Evolutionary conservation across 2,113 vertebrate species (phyloP).

Genomic region (Saccopteryx bilineata): DNA sequence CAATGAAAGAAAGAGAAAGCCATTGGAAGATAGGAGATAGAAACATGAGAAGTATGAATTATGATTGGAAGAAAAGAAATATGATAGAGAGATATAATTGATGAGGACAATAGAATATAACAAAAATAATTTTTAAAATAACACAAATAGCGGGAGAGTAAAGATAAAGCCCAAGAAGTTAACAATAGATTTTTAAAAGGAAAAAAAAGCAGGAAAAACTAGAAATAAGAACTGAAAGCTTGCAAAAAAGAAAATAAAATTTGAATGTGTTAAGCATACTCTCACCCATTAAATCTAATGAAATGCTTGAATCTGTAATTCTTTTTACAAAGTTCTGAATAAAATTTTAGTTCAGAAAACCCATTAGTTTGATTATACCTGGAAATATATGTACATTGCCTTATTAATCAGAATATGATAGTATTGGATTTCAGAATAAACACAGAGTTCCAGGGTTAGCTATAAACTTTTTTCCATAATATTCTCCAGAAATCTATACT

Average conservation of each 20-base stretch:
- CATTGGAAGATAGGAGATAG: background rate
- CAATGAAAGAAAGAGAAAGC: background rate
- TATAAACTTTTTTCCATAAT: background rate
- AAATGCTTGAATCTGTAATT: background rate
- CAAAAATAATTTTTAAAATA: background rate
- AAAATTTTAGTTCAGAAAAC: background rate
- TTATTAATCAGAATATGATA: background rate
- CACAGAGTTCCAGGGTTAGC: background rate
- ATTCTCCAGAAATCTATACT: background rate
- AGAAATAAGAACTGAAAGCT: background rate
- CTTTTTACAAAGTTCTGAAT: background rate
- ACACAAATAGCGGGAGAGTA: background rate
- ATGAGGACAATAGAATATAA: background rate
- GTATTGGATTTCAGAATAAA: background rate
- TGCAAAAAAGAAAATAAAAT: constrained; percentile 41
- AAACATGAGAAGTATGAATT: background rate
- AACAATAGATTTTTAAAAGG: background rate
- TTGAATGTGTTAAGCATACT: background rate
- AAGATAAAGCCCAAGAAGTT: background rate
- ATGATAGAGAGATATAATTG: background rate
- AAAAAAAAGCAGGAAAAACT: background rate
- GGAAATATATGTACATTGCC: background rate
- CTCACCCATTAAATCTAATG: background rate
- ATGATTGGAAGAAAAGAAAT: background rate
- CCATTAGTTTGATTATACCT: background rate